Base-by-base conservation (phyloP, 2,888 invertebrate species). In the Amiota communis region DNA sequence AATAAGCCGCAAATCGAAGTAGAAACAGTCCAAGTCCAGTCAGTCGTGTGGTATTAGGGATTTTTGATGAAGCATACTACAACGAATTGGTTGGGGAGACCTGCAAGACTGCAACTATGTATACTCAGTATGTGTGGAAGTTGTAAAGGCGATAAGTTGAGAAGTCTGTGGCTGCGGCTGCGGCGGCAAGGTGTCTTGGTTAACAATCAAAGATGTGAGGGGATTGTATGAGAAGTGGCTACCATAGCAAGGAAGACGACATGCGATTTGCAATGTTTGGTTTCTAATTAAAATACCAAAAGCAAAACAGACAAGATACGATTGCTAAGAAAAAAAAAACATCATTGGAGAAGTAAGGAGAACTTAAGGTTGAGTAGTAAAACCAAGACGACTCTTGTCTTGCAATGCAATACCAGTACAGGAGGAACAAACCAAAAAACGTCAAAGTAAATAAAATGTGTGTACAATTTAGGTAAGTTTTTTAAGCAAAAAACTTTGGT, bases 221-320 rank as follows among this genome's bases (percentile, higher is more conserved):
- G 36, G 36, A 6, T 36, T 36, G 36, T 36, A 36, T 36, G 6
- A 36, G 36, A 36, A 36, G 6, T 36, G 36, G 36, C 36, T 36
- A 36, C 36, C 36, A 36, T 36, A 36, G 36, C 36, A 36, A 36
- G 6, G 74, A 76, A 36, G 36, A 36, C 80, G 51, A 68, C 67
- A 81, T 83, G 84, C 83, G 83, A 80, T 84, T 83, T 78, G 76
- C 77, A 80, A 75, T 84, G 83, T 82, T 83, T 77, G 83, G 80
- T 83, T 83, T 84, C 83, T 83, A 83, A 83, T 83, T 83, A 83
- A 83, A 83, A 83, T 83, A 84, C 83, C 83, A 79, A n/a, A n/a
- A 81, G 36, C 2, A 78, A 73, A 59, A 17, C 9, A 71, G 74
- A 72, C 73, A 63, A 70, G 73, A 11, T 11, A 47, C 56, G 57